A percentile compares a stretch with the other conserved stretches of the same genome.
These are phyloP conservation scores for Hyaena hyaena DNA, from an alignment of 2,113 vertebrate genomes.

Conservation along the genomic window DNA sequence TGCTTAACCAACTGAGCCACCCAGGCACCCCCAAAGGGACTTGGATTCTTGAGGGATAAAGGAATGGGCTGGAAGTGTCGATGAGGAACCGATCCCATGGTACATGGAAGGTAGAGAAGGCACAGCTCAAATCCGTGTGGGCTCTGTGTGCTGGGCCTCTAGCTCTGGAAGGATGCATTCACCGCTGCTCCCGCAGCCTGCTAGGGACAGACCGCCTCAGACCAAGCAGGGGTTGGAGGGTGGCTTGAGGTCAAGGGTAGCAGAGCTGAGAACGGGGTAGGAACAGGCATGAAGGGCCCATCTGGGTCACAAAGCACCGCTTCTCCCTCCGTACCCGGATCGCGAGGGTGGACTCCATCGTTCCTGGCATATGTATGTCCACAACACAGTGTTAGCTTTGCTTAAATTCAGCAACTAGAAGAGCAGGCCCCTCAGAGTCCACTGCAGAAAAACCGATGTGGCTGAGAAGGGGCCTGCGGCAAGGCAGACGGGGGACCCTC, in stretches of 20 bases:
- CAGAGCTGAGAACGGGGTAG: not conserved
- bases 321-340: not conserved
- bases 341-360: accelerated
- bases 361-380: not conserved
- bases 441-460: not conserved
- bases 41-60: not conserved
- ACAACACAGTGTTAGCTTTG: accelerated
- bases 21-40: not conserved
- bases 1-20: no score
- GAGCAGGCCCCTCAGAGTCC: not conserved
- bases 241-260: not conserved
- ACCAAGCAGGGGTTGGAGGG: not conserved
- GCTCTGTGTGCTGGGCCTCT: not conserved
- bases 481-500: not conserved
- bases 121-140: accelerated
- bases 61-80: not conserved
- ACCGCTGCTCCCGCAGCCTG: not conserved
- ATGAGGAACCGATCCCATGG: not conserved
- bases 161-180: no score
- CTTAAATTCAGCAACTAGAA: not conserved
- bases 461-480: not conserved
- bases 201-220: not conserved
- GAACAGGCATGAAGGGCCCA: not conserved
- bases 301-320: not conserved
- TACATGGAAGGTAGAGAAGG: accelerated